Evolutionary conservation across 1,140 invertebrate species (phyloP), one percentile per base, ranked within the genome.

Genomic region (Bombus superbus): DNA sequence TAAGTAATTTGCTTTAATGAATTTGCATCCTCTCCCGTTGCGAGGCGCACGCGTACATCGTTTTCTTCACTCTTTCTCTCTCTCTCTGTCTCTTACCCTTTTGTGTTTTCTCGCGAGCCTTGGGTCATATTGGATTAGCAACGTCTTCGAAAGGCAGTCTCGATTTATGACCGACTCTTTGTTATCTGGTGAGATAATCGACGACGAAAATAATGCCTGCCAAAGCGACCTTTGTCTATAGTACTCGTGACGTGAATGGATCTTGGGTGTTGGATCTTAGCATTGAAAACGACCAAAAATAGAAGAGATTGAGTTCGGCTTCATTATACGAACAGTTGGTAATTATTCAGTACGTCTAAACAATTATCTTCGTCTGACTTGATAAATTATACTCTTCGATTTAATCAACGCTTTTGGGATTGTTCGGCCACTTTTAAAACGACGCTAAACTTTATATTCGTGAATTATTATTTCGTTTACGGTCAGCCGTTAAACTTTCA

Each of bases 1-100:
- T 88, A 88, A 91, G 86, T 91, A 91, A 91, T 91, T 91, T 91
- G 83, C 86, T 83, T 85, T 91, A 91, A 91, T 90, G 86, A 88
- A 90, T 90, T 90, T 85, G 85, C 89, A 81, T 86, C 89, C 81
- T 86, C 80, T 66, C 38, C 32, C 53, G 25, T 62, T 47, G 11
- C 64, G 35, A 28, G 75, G 18, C 66, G 66, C 69, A 35, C 69
- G 28, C 40, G 69, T 28, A 22, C 38, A 0, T 9, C 10, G 66
- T 40, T 25, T 13, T 42, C 38, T 4, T 42, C 38, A 9, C 1
- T 6, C 9, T 13, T 69, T 28, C 62, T 5, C 42, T 42, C 28
- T 22, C 47, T 22, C 38, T 38, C 32, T 32, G 32, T 32, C 44
- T 47, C 47, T 53, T 3, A 22, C 38, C 22, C 53, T 74, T 53